Evolutionary conservation across 2,888 invertebrate genomes (phyloP).

Genomic region (Caenorhabditis japonica): DNA sequence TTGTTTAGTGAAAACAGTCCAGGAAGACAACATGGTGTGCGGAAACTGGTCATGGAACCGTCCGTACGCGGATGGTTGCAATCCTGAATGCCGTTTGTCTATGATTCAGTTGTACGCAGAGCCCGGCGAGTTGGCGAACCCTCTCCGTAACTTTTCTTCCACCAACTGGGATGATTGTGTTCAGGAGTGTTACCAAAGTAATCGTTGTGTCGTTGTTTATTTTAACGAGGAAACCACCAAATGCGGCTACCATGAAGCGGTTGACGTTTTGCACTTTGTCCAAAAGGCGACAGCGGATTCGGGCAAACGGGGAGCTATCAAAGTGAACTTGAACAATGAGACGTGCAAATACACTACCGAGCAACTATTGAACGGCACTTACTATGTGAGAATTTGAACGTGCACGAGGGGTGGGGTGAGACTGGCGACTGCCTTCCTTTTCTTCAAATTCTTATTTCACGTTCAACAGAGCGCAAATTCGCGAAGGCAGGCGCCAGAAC

Average conservation of each 20-base stretch:
- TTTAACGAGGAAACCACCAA: neutral
- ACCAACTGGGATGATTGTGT: constrained; percentile 13
- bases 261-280: neutral
- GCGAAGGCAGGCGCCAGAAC: no score
- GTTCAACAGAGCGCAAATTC: no score
- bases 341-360: constrained; percentile 11
- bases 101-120: constrained; percentile 17
- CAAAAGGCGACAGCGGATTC: neutral
- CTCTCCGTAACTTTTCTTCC: no score
- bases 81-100: constrained; percentile 3
- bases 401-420: no score
- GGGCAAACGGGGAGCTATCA: constrained; percentile 11
- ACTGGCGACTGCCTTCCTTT: no score
- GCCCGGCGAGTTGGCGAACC: constrained; percentile 4
- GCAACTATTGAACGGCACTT: constrained; percentile 11
- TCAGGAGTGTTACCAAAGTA: neutral
- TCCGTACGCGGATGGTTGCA: constrained; percentile 18
- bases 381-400: no score
- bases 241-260: neutral
- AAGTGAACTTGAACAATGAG: constrained; percentile 10
- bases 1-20: no score
- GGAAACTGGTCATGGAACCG: constrained; percentile 23
- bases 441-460: no score
- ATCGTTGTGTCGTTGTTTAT: neutral
- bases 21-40: no score